A percentile compares a stretch with the other conserved stretches of the same genome.
phyloP scores from a whole-genome alignment of 2,797 vertebrate genomes.

The Hephaestus fuliginosus region DNA sequence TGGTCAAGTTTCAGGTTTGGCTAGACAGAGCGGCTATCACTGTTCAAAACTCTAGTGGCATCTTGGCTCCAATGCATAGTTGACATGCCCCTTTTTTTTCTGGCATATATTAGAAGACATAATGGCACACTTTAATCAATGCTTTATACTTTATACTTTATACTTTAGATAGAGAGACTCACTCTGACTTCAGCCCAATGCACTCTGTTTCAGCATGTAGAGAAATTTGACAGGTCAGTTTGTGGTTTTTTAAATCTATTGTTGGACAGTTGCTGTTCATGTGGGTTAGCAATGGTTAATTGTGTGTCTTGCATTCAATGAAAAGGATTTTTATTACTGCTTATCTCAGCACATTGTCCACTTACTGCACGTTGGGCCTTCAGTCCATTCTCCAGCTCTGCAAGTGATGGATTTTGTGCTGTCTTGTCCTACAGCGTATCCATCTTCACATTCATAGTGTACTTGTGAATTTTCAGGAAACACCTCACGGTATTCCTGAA shows the following conservation, averaged over 20 bases:
- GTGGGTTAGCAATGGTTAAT: background rate
- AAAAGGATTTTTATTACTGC: background rate
- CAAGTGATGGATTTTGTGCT: background rate
- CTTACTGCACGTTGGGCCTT: constrained; percentile 41
- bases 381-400: background rate
- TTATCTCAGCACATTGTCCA: background rate
- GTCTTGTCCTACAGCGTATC: background rate
- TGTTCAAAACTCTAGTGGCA: background rate
- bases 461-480: background rate
- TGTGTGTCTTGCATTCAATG: background rate
- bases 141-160: background rate
- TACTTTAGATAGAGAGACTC: background rate
- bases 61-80: background rate
- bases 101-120: background rate
- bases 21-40: too few relatives aligned
- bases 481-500: constrained; percentile 21
- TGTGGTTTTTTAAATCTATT: background rate
- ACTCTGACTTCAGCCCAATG: too few relatives aligned
- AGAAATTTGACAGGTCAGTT: background rate
- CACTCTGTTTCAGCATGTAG: too few relatives aligned
- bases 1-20: too few relatives aligned
- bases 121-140: background rate
- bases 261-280: background rate
- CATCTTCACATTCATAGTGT: constrained; percentile 51
- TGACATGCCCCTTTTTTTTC: background rate